Evolutionary conservation across 2,888 invertebrate species (phyloP).

Genomic region (Nesidiocoris tenuis): DNA sequence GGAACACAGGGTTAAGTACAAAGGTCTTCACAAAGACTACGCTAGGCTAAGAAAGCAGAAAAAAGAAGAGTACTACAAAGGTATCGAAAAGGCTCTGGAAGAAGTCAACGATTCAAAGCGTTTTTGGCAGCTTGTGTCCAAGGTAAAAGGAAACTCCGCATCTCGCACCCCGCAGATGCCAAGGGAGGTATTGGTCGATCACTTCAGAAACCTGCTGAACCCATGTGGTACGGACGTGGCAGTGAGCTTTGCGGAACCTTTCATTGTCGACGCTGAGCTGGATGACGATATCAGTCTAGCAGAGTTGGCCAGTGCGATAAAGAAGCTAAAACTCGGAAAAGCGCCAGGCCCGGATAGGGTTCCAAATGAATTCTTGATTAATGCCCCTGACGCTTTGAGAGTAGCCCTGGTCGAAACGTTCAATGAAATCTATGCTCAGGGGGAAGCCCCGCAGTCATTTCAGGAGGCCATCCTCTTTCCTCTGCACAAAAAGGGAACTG

Average conservation of each 20-base stretch:
- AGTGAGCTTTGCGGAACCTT: conserved; percentile 3
- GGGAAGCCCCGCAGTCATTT: conserved; percentile 1
- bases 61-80: neutral
- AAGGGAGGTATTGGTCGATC: neutral
- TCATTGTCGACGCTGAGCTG: neutral
- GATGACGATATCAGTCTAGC: conserved; percentile 20
- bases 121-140: conserved; percentile 17
- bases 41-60: neutral
- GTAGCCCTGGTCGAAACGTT: neutral
- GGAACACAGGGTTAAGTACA: neutral
- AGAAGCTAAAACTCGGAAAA: conserved; percentile 19
- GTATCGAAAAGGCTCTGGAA: neutral
- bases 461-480: conserved; percentile 31
- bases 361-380: conserved; percentile 4
- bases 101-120: conserved; percentile 1
- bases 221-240: neutral
- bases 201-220: conserved; percentile 18
- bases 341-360: conserved; percentile 12
- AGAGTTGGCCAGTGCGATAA: conserved; percentile 22
- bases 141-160: conserved; percentile 3
- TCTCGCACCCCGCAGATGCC: neutral
- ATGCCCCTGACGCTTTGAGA: neutral
- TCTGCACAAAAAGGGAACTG: conserved; percentile 38
- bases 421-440: neutral
- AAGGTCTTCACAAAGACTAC: neutral